Conservation (phyloP, 2,113 vertebrate genomes). For the Zosterops lateralis region DNA sequence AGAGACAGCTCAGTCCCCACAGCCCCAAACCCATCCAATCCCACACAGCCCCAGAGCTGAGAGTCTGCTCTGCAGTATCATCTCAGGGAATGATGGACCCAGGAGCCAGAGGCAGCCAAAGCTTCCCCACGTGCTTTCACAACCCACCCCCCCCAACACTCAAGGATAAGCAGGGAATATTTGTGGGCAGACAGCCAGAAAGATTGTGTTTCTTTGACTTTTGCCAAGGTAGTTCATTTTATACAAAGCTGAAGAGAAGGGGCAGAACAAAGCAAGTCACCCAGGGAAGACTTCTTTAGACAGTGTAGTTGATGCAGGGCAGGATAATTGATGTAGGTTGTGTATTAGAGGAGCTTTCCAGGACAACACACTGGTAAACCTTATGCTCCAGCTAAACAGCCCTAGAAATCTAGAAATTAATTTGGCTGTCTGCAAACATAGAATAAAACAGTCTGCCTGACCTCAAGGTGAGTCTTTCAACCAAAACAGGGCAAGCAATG, state of each 20-base stretch:
- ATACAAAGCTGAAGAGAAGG: not conserved
- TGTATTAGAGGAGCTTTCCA: not conserved
- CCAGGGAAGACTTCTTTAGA: not conserved
- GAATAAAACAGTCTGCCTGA: not conserved
- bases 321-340: not conserved
- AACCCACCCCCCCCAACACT: not conserved
- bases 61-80: not conserved
- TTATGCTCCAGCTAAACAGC: not conserved
- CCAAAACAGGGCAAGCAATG: not conserved
- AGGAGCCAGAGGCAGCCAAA: not conserved
- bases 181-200: not conserved
- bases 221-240: not conserved
- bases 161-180: not conserved
- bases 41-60: not conserved
- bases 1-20: accelerated
- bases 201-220: not conserved
- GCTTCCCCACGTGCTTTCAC: accelerated
- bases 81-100: not conserved
- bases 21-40: not conserved
- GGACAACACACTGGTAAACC: constrained; percentile 3
- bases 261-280: not conserved
- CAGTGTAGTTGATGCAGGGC: not conserved
- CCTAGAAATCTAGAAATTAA: constrained; percentile 31
- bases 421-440: not conserved
- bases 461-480: not conserved